Evolutionary conservation across 2,888 invertebrate species (phyloP), one percentile per base, ranked within the genome.

Genomic region (Netelia virgata): DNA sequence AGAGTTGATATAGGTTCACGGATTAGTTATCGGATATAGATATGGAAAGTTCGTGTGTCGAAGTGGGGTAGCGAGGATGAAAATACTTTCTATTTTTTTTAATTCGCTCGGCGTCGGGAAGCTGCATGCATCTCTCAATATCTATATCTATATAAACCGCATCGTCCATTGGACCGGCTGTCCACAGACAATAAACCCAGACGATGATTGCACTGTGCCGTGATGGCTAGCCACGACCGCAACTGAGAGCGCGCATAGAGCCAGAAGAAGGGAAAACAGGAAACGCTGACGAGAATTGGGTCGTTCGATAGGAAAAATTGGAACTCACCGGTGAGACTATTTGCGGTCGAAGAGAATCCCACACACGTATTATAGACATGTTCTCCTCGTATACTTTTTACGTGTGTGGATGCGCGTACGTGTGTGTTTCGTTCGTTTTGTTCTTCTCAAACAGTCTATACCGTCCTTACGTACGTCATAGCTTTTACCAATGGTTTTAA

Each of bases 271-370:
- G 57, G 57, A 43, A 64, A 41, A 53, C 43, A 41, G 63, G 43
- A 18, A 66, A 66, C 43, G 63, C 28, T 50, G 23, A 68, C 41
- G 74, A 74, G 80, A 81, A 81, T 81, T 81, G 80, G 80, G 74
- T 81, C 80, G 80, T 81, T 81, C 80, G 74, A 81, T 74, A 74
- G 80, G 80, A 81, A 81, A 81, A 81, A 74, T 81, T 74, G 80
- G 74, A 74, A 81, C 80, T 81, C 68, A 69, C 47, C 43, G 41
- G 61, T 68, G 80, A 61, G 80, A 74, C 73, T 74, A 74, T 68
- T 81, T 74, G 74, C n/a, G 68, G 80, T 50, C 68, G 53, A 61
- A 41, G 57, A 69, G 70, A 78, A 70, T 63, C 36, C 36, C 36
- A 36, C 36, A 36, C 36, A 36, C 36, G 36, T 36, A 36, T 36